Evolutionary conservation across 1,140 invertebrate species (phyloP).

Genomic region (Drosophila watanabei): DNA sequence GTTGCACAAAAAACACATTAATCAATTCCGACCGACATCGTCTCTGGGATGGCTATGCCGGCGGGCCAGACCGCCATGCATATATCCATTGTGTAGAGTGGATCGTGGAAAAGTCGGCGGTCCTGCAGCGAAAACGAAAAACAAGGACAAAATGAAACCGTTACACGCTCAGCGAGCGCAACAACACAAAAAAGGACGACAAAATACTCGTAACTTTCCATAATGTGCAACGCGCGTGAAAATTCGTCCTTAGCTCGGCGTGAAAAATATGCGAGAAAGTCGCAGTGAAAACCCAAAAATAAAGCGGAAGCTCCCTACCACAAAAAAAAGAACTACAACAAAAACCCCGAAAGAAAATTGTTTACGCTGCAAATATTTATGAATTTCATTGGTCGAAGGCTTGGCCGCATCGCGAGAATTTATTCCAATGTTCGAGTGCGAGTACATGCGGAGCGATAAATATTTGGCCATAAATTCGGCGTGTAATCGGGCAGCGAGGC

Average conservation of each 20-base stretch:
- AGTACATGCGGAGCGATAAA: slow-evolving; percentile 68
- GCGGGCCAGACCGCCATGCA: slow-evolving; percentile 50
- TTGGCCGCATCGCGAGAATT: slow-evolving; percentile 37
- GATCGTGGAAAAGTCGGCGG: slow-evolving; percentile 41
- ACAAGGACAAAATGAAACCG: slow-evolving; percentile 66
- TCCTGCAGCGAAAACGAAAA: slow-evolving; percentile 28
- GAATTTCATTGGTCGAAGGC: slow-evolving; percentile 53
- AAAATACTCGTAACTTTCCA: slow-evolving; percentile 51
- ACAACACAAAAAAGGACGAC: slow-evolving; percentile 22
- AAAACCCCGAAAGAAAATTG: slow-evolving; percentile 54
- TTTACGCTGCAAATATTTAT: slow-evolving; percentile 81
- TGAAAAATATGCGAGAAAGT: slow-evolving; percentile 51
- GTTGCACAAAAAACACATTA: slow-evolving; percentile 72
- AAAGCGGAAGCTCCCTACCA: slow-evolving; percentile 22
- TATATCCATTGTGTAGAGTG: slow-evolving; percentile 75
- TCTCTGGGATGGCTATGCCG: slow-evolving; percentile 33
- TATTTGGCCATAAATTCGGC: slow-evolving; percentile 75
- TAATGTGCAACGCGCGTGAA: slow-evolving; percentile 80
- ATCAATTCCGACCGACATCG: slow-evolving; percentile 73
- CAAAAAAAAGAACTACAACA: slow-evolving; percentile 14
- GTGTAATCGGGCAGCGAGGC: slow-evolving; percentile 52
- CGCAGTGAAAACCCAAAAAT: slow-evolving; percentile 39
- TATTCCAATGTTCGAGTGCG: slow-evolving; percentile 61
- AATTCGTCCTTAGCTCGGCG: slow-evolving; percentile 73
- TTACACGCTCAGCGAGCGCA: slow-evolving; percentile 71